Evolutionary conservation across 2,113 vertebrate species (phyloP), one percentile per base, ranked within the genome.

Genomic region (Apteryx owenii): DNA sequence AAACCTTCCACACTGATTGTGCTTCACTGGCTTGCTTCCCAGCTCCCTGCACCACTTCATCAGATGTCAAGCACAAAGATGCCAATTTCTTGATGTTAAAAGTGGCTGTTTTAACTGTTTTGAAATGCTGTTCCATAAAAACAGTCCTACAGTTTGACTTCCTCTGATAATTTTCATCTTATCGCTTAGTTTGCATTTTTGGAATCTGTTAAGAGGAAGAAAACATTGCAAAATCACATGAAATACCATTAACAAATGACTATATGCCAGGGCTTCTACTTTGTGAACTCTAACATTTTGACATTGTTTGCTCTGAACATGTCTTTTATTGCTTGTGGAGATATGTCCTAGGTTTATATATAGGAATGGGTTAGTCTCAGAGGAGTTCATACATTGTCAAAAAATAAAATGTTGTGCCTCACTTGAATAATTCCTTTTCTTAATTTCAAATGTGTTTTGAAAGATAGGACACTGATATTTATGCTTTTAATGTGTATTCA

Each of bases 1-100:
- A 94, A 82, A 85, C 96, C 95, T 85, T 97, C 72, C 87, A 77
- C 88, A 97, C 95, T 94, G 90, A 94, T 97, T 96, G 81, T 88
- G 23, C 80, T 88, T 17, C 38, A 2, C 48, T 93, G 94, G 96
- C 94, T 93, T 42, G 44, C 28, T 77, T 97, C 95, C 96, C 95
- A 84, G 94, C 90, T 93, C 66, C 71, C 84, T 96, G 85, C 68
- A 81, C 79, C 72, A 88, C 85, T 95, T 95, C 86, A 80, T 96
- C 93, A 93, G 88, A 93, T 91, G 82, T 65, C 66, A 72, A 53
- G 81, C 84, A 76, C 76, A 87, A 88, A 95, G 84, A 79, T 88
- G 73, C 54, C 88, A 81, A n/a, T 87, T 80, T 89, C 64, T 93
- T 85, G 81, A 81, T 78, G 80, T 83, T 60, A 90, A 81, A 94